These are phyloP conservation scores for Tapirus terrestris DNA, from an alignment of 2,113 vertebrate genomes.

Conservation along the genomic window DNA sequence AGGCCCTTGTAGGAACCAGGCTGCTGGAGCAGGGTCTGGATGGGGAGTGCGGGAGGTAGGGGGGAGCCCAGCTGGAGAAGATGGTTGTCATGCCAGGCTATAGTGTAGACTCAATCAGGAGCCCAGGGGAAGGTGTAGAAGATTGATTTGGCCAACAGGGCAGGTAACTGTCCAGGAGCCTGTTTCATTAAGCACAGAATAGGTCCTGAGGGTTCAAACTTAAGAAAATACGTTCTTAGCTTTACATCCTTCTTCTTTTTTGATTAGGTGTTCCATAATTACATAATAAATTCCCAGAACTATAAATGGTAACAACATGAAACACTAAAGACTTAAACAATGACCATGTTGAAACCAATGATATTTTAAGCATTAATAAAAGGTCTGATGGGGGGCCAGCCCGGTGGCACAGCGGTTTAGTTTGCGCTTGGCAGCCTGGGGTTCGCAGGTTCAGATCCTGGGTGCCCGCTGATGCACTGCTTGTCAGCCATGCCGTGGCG, in stretches of 20 bases:
- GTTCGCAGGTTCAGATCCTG: no score
- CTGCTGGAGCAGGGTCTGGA: not conserved
- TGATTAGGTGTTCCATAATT: not conserved
- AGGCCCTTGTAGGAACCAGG: not conserved
- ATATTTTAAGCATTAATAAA: not conserved
- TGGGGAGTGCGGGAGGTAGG: not conserved
- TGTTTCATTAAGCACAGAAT: not conserved
- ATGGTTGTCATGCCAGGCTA: not conserved
- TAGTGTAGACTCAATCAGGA: not conserved
- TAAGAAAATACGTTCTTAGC: not conserved
- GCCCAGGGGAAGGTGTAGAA: not conserved
- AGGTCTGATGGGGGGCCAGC: not conserved
- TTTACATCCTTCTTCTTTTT: not conserved
- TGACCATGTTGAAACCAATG: not conserved
- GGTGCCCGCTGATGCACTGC: no score
- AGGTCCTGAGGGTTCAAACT: not conserved
- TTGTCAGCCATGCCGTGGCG: no score
- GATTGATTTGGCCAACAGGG: not conserved
- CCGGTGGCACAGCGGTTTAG: no score
- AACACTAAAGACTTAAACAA: not conserved
- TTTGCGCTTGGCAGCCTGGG: no score
- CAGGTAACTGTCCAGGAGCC: not conserved
- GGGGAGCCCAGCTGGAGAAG: not conserved
- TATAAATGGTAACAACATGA: not conserved
- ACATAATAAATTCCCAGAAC: not conserved